Evolutionary conservation across 2,113 vertebrate genomes (phyloP), one percentile per base, ranked within the genome.

Genomic region (Sinosuthora webbiana): DNA sequence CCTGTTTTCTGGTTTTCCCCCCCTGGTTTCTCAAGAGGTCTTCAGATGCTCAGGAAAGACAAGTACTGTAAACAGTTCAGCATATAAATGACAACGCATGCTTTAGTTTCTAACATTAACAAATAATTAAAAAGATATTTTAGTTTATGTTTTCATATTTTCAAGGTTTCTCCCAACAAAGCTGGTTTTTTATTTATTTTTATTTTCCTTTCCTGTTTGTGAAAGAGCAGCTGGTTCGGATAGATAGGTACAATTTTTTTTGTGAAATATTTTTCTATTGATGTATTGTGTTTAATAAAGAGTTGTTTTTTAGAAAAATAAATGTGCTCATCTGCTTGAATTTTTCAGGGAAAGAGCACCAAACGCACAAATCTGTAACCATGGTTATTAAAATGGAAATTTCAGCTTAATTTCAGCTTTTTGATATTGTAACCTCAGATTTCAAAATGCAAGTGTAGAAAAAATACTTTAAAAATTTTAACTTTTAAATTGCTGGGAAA

Each of bases 21-120:
- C 41, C 27, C 44, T 95, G 89, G 41, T 86, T 96, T 93, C 89
- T 96, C 87, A 75, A 94, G 86, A 93, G 86, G 41, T 84, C 83
- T 96, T 97, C 91, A 69, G 92, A 93, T 90, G 83, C 68, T 90
- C 57, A 92, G 92, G 76, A 45, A 95, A 95, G 95, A 95, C 95
- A 96, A 95, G 85, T 89, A 87, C 83, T 96, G 77, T 97, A 97
- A 97, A 97, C 96, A 97, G 39, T 91, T 67, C 56, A 79, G 30
- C 64, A 35, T 77, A 94, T 91, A 93, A 95, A 94, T 83, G 88
- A 83, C 85, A 92, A 88, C n/a, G 42, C 69, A 45, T 41, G 65
- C 75, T 96, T 80, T 49, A 31, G 56, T 80, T 96, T 93, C 64
- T 84, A 96, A 79, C 89, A 79, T 67, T 49, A 59, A 76, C 93